Evolutionary conservation across 2,888 invertebrate species (phyloP), one percentile per base, ranked within the genome.

Genomic region (Noctuana brunneofusca): DNA sequence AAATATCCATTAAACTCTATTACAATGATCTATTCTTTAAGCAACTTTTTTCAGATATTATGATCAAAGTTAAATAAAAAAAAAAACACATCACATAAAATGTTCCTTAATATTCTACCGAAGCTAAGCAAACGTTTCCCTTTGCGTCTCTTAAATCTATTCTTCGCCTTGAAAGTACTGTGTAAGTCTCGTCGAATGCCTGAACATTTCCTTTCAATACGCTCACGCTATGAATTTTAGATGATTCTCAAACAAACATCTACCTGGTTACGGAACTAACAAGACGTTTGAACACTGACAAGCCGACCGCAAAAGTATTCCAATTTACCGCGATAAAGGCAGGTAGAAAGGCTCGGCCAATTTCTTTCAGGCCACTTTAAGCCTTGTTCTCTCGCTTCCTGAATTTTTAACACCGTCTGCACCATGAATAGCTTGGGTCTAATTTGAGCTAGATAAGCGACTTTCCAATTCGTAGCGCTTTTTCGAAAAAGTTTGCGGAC

Each of bases 371-470:
- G 11, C 43, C 32, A 53, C 11, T 59, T 27, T 30, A 46, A 50
- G 12, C n/a, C 30, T 53, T 46, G 46, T 59, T 59, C 59, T 35
- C 56, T 30, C 27, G n/a, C 53, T 22, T 27, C 24, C 12, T 59
- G 59, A 59, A 60, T 60, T 54, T 53, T 60, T 54, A 60, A 60
- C 46, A 24, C 16, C 35, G 46, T 60, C 60, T 60, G 46, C 22
- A 46, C 46, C 32, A n/a, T 48, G 46, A 54, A 46, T 60, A 20
- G 54, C 24, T 35, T n/a, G n/a, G 12, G 27, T 12, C 24, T 43
- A 30, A 43, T 43, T 54, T 41, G 11, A 54, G 22, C 14, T 14
- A n/a, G 20, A 35, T 27, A 50, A 50, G 50, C 50, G 27, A 16
- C 50, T 24, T 49, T 14, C 48, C 24, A 24, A 16, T 41, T 55